Evolutionary conservation across 2,113 vertebrate genomes (phyloP), one percentile per base, ranked within the genome.

Genomic region (Piprites chloris): DNA sequence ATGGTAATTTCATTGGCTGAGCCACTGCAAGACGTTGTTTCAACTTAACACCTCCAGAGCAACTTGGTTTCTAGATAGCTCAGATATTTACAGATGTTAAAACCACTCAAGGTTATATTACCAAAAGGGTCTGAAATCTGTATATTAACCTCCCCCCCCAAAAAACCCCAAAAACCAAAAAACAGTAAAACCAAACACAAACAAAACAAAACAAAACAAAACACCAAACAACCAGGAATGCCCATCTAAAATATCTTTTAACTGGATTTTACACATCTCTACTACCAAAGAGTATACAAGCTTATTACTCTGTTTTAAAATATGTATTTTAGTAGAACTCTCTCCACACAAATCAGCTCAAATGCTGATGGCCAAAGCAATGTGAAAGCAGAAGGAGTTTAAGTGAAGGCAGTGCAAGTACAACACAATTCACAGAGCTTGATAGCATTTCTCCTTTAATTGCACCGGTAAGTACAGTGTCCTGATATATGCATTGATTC

Each of bases 361-460:
- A 87, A 90, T 49, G n/a, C 46, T 78, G 90, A 85, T 88, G 78
- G 50, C 79, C 4, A 7, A 87, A 88, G 75, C 33, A 47, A 66
- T 52, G 26, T 76, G 93, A 91, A 89, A 72, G 79, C 56, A 65
- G 66, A 72, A 81, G 28, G 72, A 75, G 56, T 78, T 93, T 78
- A 42, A 87, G 5, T 50, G 81, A 82, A 77, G 37, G 56, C 50
- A 47, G 18, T 79, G 55, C 52, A 49, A 61, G 78, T 69, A 58
- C 6, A 6, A 90, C 88, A 79, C 87, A 85, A 73, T 78, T 93
- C 90, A 91, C 37, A 89, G 87, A 75, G 44, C 58, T 76, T 82
- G 37, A 55, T 56, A n/a, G 39, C 72, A 71, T 89, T 94, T 91
- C 72, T 93, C 80, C 55, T 95, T 96, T 87, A 93, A 73, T 90